These are phyloP conservation scores for Palythoa grandis DNA, from an alignment of 92 coral and sea anemone species.

Conservation along the genomic window DNA sequence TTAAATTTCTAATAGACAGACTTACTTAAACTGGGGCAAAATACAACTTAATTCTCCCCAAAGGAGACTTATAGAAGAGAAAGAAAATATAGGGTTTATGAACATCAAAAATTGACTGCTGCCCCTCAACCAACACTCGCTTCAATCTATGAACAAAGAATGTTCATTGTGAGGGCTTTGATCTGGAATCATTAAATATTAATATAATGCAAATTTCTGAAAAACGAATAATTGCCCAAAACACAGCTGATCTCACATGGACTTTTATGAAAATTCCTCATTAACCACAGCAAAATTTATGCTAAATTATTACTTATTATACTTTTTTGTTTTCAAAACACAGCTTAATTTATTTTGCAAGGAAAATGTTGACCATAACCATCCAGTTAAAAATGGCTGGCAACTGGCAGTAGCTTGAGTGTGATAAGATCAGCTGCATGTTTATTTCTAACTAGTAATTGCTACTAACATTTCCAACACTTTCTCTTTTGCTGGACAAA, in stretches of 20 bases:
- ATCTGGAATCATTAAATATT: constrained; percentile 34
- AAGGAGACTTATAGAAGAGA: not conserved
- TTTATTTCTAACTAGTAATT: not conserved
- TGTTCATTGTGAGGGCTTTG: not conserved
- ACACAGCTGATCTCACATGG: constrained; percentile 30
- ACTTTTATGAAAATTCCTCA: not conserved
- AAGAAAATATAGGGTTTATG: not conserved
- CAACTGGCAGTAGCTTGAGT: no score
- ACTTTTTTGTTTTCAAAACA: not conserved
- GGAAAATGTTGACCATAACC: no score
- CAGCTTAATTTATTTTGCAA: not conserved
- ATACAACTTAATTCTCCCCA: not conserved
- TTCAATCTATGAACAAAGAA: constrained; percentile 25
- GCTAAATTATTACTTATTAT: not conserved
- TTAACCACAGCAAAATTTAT: not conserved
- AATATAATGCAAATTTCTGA: constrained; percentile 37
- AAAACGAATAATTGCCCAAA: constrained; percentile 3
- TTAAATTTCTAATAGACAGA: not conserved
- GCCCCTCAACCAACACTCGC: not conserved
- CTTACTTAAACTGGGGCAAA: not conserved
- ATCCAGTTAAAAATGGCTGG: no score
- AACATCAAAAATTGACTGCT: not conserved
- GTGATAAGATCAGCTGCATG: no score
- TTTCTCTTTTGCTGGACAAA: constrained; percentile 40
- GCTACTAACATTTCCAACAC: constrained; percentile 37